Base-by-base conservation (phyloP, 2,888 invertebrate species). In the Tinea pellionella region DNA sequence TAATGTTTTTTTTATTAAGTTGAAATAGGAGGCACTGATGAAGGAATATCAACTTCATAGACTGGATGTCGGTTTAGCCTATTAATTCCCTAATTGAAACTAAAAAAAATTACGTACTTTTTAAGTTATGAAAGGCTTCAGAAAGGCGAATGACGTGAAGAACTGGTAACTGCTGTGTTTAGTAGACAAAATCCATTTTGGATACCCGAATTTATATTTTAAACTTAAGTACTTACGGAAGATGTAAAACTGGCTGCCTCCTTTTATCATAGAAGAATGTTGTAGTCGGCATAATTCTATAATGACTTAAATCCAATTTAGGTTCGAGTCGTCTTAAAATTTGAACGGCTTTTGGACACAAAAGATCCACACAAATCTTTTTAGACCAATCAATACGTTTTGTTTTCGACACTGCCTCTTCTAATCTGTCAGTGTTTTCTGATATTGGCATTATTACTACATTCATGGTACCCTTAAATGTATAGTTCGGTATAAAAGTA, bases 361-460 rank as follows among this genome's bases (percentile, higher is more conserved):
- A 59, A 41, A 62, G 56, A 24, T 62, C 65, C 43, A 58, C 51
- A 30, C 13, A 62, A 3, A 61, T 43, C 32, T 55, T 58, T 16
- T 32, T 41, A 1, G 30, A 16, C 60, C 72, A 72, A 58, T 69
- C 66, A 30, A 72, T 69, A 37, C 67, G 29, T 47, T 66, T 66
- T 4, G 72, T 69, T 51, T 64, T 64, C 11, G 62, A 13, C 11
- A 70, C 11, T 13, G 71, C 68, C 57, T 68, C 66, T 64, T 68
- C 67, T 15, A 72, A 63, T 57, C 68, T 64, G 19, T 61, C 64
- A 0, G 68, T 71, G 58, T 72, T 66, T 60, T 67, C 62, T 4
- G 61, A 62, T 3, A 66, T 55, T 57, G 61, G 60, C 53, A 61
- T 61, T 42, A 63, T 59, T 19, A 63, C 60, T 12, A 18, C 18